Base-by-base conservation (phyloP, 1,140 invertebrate species). In the Heliconius hermathena region DNA sequence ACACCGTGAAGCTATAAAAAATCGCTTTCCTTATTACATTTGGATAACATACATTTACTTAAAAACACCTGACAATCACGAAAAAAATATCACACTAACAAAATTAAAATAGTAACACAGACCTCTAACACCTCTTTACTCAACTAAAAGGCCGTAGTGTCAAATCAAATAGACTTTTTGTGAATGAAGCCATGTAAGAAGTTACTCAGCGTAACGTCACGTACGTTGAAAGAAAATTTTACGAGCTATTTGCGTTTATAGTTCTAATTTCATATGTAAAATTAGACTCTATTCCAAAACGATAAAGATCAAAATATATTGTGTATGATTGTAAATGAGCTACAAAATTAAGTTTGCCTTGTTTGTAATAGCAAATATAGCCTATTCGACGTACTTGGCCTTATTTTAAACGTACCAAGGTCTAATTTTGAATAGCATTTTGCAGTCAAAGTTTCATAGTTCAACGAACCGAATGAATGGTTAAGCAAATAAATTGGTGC, bases 401-500 rank as follows among this genome's bases (percentile, higher is more conserved):
- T 26, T 72, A 72, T 38, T 38, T 38, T 20, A 38, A 72, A 16
- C 18, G 70, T 11, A 41, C 5, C 77, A 76, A 78, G 60, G 80
- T 75, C 57, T 33, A 60, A 11, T 70, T 71, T 81, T 22, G n/a
- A 46, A 52, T 81, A 73, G 77, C 22, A 22, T 38, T 16, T 1
- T 18, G 46, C 26, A 75, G 71, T 75, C 74, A 76, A 78, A 76
- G 26, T 26, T 71, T 33, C 38, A 22, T 80, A 82, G 91, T 90
- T 93, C 90, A 89, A 84, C 85, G 91, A 89, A 89, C 90, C 81
- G 78, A 81, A 84, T 84, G 82, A 86, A 85, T 84, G 87, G 81
- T 84, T 90, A 88, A 88, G 89, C 85, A 91, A 93, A 93, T 91
- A 93, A 91, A 91, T 92, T 91, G 90, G 88, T 90, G 87, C 83